Evolutionary conservation across 2,113 vertebrate genomes (phyloP).

Genomic region (Chiloscyllium plagiosum): DNA sequence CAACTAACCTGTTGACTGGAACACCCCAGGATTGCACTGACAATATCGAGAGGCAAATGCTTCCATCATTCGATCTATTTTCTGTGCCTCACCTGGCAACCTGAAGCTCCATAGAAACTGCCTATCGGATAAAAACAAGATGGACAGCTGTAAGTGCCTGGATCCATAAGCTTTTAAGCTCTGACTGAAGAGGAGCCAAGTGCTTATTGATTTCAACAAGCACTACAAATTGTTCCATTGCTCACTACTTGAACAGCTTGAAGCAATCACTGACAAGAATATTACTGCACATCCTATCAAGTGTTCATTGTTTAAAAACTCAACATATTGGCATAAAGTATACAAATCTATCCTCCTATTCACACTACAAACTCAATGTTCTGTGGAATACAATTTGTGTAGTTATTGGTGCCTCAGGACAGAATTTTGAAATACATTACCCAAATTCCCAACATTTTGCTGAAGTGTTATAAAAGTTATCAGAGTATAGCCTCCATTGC

Average conservation of each 20-base stretch:
- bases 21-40: conserved; percentile 91
- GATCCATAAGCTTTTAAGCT: background rate
- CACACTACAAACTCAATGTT: background rate
- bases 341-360: background rate
- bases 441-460: background rate
- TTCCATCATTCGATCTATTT: conserved; percentile 98
- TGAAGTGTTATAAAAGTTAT: background rate
- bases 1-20: conserved; percentile 89
- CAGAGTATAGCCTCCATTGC: background rate
- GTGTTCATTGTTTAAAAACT: background rate
- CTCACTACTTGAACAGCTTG: background rate
- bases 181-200: background rate
- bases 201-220: background rate
- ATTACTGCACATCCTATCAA: background rate
- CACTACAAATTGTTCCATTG: background rate
- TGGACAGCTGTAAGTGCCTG: background rate
- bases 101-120: conserved; percentile 98
- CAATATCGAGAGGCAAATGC: conserved; percentile 92
- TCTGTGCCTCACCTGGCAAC: conserved; percentile 92
- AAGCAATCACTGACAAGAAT: background rate
- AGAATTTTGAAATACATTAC: background rate
- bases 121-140: conserved; percentile 50
- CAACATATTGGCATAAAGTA: background rate
- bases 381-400: background rate
- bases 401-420: background rate